These are phyloP conservation scores for Nasua narica DNA, from an alignment of 2,797 vertebrate genomes.

Conservation along the genomic window DNA sequence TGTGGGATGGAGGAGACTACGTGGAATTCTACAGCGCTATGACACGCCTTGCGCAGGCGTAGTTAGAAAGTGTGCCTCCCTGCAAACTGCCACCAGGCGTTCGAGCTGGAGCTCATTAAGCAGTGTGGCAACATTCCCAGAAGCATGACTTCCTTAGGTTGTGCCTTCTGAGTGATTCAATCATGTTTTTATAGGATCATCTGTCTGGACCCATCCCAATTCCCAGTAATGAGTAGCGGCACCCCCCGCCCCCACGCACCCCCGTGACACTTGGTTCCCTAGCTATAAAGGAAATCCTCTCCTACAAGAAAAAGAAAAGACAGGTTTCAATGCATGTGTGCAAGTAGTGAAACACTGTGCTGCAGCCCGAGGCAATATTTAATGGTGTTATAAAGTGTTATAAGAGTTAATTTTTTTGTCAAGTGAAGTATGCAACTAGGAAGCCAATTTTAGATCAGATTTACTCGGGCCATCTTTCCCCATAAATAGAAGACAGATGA, in stretches of 20 bases:
- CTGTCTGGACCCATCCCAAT: neutral
- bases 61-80: neutral
- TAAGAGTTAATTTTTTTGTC: neutral
- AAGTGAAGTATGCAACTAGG: neutral
- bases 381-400: neutral
- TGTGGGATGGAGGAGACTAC: neutral
- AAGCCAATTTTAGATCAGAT: neutral
- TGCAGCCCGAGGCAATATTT: neutral
- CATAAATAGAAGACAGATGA: neutral
- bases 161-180: neutral
- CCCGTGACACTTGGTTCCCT: neutral
- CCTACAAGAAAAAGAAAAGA: neutral
- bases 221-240: neutral
- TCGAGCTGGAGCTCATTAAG: neutral
- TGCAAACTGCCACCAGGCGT: neutral
- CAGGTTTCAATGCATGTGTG: neutral
- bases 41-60: neutral
- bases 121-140: neutral
- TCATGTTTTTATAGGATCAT: neutral
- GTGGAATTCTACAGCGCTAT: neutral
- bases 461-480: neutral
- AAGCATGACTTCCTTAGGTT: neutral
- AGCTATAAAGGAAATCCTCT: neutral
- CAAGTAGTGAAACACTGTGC: neutral
- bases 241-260: rapidly evolving